phyloP scores from a whole-genome alignment of 1,140 invertebrate genomes.

The Penaeus chinensis region DNA sequence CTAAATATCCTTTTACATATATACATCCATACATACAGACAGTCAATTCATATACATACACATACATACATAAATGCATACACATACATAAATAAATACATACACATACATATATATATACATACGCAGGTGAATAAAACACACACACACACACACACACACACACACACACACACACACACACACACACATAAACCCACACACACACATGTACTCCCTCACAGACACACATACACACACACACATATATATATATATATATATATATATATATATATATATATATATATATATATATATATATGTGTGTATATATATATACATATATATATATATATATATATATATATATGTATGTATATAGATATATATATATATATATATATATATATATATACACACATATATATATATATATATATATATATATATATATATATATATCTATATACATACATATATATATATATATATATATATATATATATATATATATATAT shows the following conservation, averaged over 20 bases:
- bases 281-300: slow-evolving; percentile 24
- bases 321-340: slow-evolving; percentile 26
- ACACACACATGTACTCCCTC: too few relatives aligned
- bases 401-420: slow-evolving; percentile 15
- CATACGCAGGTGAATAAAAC: too few relatives aligned
- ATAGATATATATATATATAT: background rate
- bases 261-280: too few relatives aligned
- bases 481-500: background rate
- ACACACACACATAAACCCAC: too few relatives aligned
- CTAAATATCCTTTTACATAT: too few relatives aligned
- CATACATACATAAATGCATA: background rate
- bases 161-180: too few relatives aligned
- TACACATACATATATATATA: too few relatives aligned
- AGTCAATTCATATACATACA: background rate
- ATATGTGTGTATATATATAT: slow-evolving; percentile 21
- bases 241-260: too few relatives aligned
- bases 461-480: background rate
- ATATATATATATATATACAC: slow-evolving; percentile 12
- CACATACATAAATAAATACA: background rate
- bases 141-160: too few relatives aligned
- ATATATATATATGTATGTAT: slow-evolving; percentile 16
- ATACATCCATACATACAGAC: too few relatives aligned
- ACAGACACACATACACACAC: too few relatives aligned
- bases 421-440: slow-evolving; percentile 8
- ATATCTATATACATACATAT: too few relatives aligned